Percentiles rank a stretch among this genome's conserved stretches.
Evolutionary conservation across 1,140 invertebrate genomes (phyloP).

Genomic region (Ridgeia piscesae): DNA sequence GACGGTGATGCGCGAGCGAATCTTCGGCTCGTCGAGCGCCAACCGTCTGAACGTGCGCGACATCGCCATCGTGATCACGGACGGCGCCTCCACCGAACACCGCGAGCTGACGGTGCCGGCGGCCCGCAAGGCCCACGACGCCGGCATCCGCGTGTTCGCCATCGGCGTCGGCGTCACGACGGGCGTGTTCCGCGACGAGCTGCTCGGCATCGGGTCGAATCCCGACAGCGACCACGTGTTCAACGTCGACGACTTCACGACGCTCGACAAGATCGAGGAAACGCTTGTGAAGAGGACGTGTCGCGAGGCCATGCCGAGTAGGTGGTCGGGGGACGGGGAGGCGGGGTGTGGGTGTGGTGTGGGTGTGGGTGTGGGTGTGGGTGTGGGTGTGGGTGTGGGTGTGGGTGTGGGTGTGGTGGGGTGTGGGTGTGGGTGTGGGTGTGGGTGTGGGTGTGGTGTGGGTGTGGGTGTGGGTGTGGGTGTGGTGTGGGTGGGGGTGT

Average conservation of each 20-base stretch:
- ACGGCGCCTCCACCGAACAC: not conserved
- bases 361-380: too few species aligned
- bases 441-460: too few species aligned
- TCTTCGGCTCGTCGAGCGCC: not conserved
- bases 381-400: too few species aligned
- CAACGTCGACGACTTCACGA: slow-evolving; percentile 9
- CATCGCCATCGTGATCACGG: slow-evolving; percentile 19
- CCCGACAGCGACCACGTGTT: slow-evolving; percentile 19
- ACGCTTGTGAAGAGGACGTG: slow-evolving; percentile 20
- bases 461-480: too few species aligned
- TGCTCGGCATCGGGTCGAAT: slow-evolving; percentile 3
- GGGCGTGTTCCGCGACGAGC: slow-evolving; percentile 11
- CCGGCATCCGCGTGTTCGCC: slow-evolving; percentile 23
- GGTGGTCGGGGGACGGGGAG: too few species aligned
- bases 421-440: too few species aligned
- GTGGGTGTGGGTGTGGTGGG: too few species aligned
- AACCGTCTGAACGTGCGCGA: slow-evolving; percentile 20
- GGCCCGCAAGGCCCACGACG: slow-evolving; percentile 12
- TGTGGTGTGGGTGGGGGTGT: too few species aligned
- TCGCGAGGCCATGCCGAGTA: slow-evolving; percentile 31
- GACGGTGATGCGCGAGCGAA: slow-evolving; percentile 1
- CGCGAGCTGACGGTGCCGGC: not conserved
- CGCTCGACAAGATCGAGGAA: slow-evolving; percentile 10
- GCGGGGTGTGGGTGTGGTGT: too few species aligned
- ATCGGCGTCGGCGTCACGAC: slow-evolving; percentile 20